These are phyloP conservation scores for Cuculus canorus DNA, from an alignment of 2,797 vertebrate genomes.

Conservation along the genomic window DNA sequence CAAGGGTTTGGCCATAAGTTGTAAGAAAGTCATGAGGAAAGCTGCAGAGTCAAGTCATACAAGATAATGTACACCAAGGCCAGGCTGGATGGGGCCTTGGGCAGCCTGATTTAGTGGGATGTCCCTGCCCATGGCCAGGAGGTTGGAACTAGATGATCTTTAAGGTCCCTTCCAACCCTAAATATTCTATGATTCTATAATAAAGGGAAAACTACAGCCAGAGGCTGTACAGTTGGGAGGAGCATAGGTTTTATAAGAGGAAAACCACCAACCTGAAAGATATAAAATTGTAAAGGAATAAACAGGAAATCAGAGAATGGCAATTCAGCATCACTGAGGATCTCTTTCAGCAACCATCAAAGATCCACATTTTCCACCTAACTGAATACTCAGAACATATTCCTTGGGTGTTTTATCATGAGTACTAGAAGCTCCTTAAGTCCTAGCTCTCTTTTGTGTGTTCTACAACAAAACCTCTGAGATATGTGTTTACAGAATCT, in stretches of 20 bases:
- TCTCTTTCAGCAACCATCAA: background rate
- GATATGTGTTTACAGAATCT: background rate
- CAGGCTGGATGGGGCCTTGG: no score
- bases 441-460: fast-evolving
- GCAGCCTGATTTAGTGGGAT: no score
- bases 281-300: background rate
- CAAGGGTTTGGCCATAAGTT: background rate
- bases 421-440: background rate
- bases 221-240: background rate
- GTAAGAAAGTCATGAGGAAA: background rate
- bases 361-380: background rate
- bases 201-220: background rate
- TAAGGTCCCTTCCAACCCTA: no score
- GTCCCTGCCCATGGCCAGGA: no score
- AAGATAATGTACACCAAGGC: no score
- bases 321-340: background rate
- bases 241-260: background rate
- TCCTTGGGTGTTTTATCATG: background rate
- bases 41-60: background rate
- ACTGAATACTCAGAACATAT: background rate
- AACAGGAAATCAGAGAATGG: background rate
- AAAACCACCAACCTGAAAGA: background rate
- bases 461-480: background rate
- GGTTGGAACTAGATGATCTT: no score
- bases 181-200: no score